Evolutionary conservation across 2,888 invertebrate species (phyloP).

Genomic region (Scelioninae gen. 2): DNA sequence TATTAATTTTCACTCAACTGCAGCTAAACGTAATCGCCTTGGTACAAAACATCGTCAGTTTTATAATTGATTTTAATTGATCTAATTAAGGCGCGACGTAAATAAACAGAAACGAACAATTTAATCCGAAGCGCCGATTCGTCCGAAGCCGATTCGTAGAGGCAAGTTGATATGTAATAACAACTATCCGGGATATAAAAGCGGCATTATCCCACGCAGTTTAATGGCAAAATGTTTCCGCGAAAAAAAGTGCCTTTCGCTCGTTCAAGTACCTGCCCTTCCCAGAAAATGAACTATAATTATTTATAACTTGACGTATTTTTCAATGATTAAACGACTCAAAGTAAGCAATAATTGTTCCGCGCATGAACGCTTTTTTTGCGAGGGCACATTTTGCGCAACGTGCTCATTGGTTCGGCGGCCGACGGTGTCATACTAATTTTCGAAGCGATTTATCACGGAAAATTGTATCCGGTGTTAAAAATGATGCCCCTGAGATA

Average conservation of each 20-base stretch:
- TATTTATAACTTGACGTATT: slow-evolving; percentile 18
- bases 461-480: slow-evolving; percentile 42
- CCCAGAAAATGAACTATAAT: slow-evolving; percentile 30
- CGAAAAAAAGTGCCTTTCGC: slow-evolving; percentile 10
- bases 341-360: slow-evolving; percentile 38
- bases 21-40: slow-evolving; percentile 16
- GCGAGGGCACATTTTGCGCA: slow-evolving; percentile 9
- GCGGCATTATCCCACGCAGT: slow-evolving; percentile 39
- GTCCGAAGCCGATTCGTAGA: too few relatives aligned
- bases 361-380: slow-evolving; percentile 24
- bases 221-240: slow-evolving; percentile 24
- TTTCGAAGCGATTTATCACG: slow-evolving; percentile 39
- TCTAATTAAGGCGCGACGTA: slow-evolving; percentile 2
- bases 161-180: not conserved
- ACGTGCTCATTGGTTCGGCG: slow-evolving; percentile 23
- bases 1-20: slow-evolving; percentile 24
- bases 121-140: not conserved
- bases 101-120: slow-evolving; percentile 3
- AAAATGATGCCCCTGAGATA: slow-evolving; percentile 31
- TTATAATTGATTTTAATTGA: slow-evolving; percentile 33
- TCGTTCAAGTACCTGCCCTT: slow-evolving; percentile 16
- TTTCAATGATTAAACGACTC: slow-evolving; percentile 33
- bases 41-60: slow-evolving; percentile 1
- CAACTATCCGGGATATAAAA: slow-evolving; percentile 15
- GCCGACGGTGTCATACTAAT: slow-evolving; percentile 36